phyloP scores from a whole-genome alignment of 2,888 invertebrate genomes.

The Anagyrus pseudococci region DNA sequence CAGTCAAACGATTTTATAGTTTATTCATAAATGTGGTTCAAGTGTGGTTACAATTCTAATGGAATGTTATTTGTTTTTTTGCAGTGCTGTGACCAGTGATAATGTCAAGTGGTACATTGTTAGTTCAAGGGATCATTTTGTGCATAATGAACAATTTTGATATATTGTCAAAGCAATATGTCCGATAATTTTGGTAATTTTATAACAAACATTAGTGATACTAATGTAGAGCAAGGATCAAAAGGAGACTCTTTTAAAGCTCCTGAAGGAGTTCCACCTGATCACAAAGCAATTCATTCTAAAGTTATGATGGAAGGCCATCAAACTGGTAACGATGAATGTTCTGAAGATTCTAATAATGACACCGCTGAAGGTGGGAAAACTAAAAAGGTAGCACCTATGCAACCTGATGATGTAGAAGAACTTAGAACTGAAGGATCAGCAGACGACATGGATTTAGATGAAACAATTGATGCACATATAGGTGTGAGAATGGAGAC shows the following conservation, averaged over 20 bases:
- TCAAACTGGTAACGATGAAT: slow-evolving; percentile 52
- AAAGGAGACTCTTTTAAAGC: slow-evolving; percentile 51
- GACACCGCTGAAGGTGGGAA: slow-evolving; percentile 58
- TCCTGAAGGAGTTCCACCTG: slow-evolving; percentile 41
- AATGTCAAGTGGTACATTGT: slow-evolving; percentile 16
- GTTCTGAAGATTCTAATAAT: slow-evolving; percentile 61
- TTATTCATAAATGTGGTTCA: too few relatives aligned
- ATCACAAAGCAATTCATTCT: slow-evolving; percentile 38
- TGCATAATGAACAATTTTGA: slow-evolving; percentile 16
- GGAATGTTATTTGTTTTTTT: too few relatives aligned
- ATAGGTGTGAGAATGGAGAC: slow-evolving; percentile 57
- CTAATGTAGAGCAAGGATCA: slow-evolving; percentile 66
- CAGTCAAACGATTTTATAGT: too few relatives aligned
- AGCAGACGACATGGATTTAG: slow-evolving; percentile 59
- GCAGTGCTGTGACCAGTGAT: not conserved
- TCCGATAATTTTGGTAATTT: slow-evolving; percentile 65
- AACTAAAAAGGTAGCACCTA: slow-evolving; percentile 23
- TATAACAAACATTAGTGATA: slow-evolving; percentile 68
- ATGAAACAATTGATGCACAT: slow-evolving; percentile 59
- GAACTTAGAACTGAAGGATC: slow-evolving; percentile 58
- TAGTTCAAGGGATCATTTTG: not conserved
- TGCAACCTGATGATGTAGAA: slow-evolving; percentile 46
- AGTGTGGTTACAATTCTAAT: too few relatives aligned
- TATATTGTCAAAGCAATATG: slow-evolving; percentile 43
- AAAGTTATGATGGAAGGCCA: slow-evolving; percentile 47